A percentile compares a stretch with the other conserved stretches of the same genome.
Evolutionary conservation across 2,888 invertebrate species (phyloP).

Genomic region (Perdita meconis): DNA sequence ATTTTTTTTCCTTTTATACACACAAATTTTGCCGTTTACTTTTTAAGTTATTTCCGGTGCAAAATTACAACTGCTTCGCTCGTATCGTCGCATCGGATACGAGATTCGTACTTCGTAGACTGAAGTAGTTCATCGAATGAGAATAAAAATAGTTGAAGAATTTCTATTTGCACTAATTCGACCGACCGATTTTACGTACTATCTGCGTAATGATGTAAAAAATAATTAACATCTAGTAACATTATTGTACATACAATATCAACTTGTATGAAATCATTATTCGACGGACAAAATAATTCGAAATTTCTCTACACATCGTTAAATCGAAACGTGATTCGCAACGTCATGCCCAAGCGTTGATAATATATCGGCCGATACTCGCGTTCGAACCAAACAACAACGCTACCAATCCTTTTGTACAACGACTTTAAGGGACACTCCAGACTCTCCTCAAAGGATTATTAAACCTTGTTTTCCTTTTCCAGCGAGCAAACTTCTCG

Average conservation of each 20-base stretch:
- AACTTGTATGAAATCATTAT: constrained; percentile 30
- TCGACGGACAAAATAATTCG: constrained; percentile 27
- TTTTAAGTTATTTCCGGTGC: no score
- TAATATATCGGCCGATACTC: constrained; percentile 14
- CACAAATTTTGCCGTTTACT: no score
- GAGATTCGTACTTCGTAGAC: no score
- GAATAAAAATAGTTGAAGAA: constrained; percentile 4
- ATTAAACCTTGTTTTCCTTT: neutral
- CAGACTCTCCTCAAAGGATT: constrained; percentile 21
- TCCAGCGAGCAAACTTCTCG: constrained; percentile 21
- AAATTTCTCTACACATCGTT: constrained; percentile 38
- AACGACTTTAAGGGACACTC: constrained; percentile 43
- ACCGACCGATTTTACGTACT: constrained; percentile 9
- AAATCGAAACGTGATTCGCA: constrained; percentile 37
- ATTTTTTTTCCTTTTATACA: no score
- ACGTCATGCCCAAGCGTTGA: constrained; percentile 11
- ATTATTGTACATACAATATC: constrained; percentile 30
- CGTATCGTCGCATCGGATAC: no score
- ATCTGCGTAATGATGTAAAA: neutral
- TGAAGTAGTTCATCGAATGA: no score
- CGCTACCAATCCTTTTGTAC: constrained; percentile 48
- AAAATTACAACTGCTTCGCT: no score
- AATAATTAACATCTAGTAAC: constrained; percentile 22
- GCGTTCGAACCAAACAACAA: constrained; percentile 31
- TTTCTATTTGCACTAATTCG: neutral